Evolutionary conservation across 2,797 vertebrate species (phyloP).

Genomic region (Diplodus sargus): DNA sequence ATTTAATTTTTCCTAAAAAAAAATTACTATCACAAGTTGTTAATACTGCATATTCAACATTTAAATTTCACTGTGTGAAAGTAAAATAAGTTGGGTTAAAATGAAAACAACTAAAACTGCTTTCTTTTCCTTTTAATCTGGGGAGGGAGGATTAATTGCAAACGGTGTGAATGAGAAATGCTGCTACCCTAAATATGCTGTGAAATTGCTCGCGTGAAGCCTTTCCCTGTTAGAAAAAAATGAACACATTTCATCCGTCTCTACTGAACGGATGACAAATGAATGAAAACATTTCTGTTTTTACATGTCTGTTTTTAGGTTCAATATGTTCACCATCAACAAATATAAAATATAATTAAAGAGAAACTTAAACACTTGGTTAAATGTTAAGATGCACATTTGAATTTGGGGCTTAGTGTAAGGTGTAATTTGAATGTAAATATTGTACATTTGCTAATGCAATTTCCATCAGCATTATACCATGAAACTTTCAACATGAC

Average conservation of each 20-base stretch:
- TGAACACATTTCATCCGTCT: neutral
- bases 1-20: slow-evolving; percentile 9
- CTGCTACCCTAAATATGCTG: neutral
- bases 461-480: neutral
- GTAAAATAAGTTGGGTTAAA: neutral
- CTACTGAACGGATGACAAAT: neutral
- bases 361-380: neutral
- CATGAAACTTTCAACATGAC: neutral
- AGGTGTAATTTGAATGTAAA: neutral
- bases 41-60: slow-evolving; percentile 7
- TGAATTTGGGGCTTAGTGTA: neutral
- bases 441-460: neutral
- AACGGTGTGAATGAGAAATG: neutral
- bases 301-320: too few species aligned
- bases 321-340: neutral
- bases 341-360: neutral
- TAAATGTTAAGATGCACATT: neutral
- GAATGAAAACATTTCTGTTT: too few species aligned
- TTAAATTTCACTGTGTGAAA: neutral
- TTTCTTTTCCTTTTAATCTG: neutral
- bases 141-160: neutral
- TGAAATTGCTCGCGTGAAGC: neutral
- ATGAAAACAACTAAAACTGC: neutral
- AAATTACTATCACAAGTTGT: neutral
- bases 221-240: neutral